Evolutionary conservation across 2,888 invertebrate species (phyloP).

Genomic region (Pachycephus smyrnensis): DNA sequence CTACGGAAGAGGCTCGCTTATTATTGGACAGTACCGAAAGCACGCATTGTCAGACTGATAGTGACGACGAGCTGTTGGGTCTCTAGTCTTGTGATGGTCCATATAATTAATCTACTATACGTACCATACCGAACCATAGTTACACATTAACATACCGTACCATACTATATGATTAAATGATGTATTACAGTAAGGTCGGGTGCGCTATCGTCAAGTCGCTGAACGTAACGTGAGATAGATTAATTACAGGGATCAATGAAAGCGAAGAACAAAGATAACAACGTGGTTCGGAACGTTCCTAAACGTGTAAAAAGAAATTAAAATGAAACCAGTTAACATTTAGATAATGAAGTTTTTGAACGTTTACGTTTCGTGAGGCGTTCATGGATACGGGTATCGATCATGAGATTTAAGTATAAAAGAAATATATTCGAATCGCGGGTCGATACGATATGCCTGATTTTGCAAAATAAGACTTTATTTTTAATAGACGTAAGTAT

Average conservation of each 20-base stretch:
- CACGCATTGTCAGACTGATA: conserved; percentile 51
- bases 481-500: background rate
- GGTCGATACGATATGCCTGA: background rate
- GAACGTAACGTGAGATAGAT: background rate
- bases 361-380: background rate
- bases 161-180: conserved; percentile 4
- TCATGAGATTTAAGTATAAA: background rate
- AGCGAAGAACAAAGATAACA: background rate
- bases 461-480: background rate
- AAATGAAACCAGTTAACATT: background rate
- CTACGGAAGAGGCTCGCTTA: conserved; percentile 55
- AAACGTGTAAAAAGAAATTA: background rate
- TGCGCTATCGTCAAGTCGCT: background rate
- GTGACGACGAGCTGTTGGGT: conserved; percentile 53
- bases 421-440: background rate
- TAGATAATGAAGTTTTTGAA: background rate
- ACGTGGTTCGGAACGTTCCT: background rate
- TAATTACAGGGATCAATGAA: background rate
- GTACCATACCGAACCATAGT: background rate
- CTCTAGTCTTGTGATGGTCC: conserved; percentile 35
- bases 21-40: conserved; percentile 52
- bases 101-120: background rate
- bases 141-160: conserved; percentile 15
- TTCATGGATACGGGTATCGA: background rate
- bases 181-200: background rate